phyloP scores from a whole-genome alignment of 2,797 vertebrate genomes.

The Scyliorhinus canicula region DNA sequence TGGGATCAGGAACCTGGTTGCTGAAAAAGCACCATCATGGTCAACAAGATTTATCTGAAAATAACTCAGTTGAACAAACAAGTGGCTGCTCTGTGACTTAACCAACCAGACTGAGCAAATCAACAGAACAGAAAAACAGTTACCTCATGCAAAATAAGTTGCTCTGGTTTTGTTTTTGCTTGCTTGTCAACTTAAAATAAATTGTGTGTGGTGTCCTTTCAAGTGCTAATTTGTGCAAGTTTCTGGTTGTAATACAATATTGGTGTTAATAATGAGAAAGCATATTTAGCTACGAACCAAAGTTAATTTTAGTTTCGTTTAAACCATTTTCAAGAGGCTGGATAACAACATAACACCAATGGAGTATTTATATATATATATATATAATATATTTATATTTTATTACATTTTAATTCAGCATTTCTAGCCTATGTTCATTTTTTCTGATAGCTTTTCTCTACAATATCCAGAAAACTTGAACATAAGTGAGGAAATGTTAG shows the following conservation, averaged over 20 bases:
- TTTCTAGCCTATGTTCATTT: not conserved
- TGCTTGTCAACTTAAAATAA: slow-evolving; percentile 6
- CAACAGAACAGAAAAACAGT: not conserved
- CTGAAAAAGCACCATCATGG: not conserved
- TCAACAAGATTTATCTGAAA: not conserved
- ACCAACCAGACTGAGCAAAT: not conserved
- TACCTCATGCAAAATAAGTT: not conserved
- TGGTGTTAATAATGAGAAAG: not conserved
- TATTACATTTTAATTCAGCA: not conserved
- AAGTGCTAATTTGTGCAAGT: not conserved
- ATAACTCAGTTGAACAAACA: not conserved
- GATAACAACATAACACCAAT: slow-evolving; percentile 13
- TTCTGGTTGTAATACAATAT: not conserved
- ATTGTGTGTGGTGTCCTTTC: not conserved
- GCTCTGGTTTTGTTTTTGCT: not conserved
- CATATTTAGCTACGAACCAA: not conserved
- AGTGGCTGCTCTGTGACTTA: not conserved
- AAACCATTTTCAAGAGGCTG: not conserved
- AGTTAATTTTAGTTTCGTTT: slow-evolving; percentile 5
- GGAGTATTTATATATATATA: not conserved
- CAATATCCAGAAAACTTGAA: not conserved
- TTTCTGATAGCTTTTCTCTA: not conserved
- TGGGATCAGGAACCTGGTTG: not conserved
- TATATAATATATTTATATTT: slow-evolving; percentile 21
- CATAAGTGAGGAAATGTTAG: not conserved